phyloP scores from a whole-genome alignment of 2,113 vertebrate species.

The Neolamprologus caudopunctatus region DNA sequence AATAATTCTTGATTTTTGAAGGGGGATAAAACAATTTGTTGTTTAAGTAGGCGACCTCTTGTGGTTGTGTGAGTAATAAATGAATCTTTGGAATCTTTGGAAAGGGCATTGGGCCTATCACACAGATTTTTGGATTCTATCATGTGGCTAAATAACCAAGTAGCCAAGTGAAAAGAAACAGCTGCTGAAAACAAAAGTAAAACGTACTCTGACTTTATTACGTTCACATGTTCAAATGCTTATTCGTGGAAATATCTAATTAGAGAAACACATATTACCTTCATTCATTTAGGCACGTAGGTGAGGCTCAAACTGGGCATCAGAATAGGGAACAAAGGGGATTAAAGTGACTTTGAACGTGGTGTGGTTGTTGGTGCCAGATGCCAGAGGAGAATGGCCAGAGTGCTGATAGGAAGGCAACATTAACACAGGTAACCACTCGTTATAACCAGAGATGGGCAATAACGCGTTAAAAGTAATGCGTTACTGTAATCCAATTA shows the following conservation, averaged over 20 bases:
- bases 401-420: not conserved
- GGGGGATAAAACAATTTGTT: not conserved
- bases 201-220: not conserved
- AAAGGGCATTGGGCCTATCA: not conserved
- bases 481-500: not conserved
- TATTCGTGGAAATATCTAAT: not conserved
- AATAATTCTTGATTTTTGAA: not conserved
- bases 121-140: not conserved
- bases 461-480: accelerated
- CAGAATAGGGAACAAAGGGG: not conserved
- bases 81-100: not conserved
- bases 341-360: not conserved
- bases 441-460: accelerated
- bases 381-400: not conserved
- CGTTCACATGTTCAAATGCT: not conserved
- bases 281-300: not conserved
- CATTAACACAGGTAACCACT: not conserved
- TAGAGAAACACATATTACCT: not conserved
- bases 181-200: not conserved
- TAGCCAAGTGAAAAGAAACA: accelerated
- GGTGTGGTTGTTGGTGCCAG: not conserved
- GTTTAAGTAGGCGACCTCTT: not conserved
- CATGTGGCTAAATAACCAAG: not conserved
- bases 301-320: not conserved
- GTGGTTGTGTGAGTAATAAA: not conserved